Evolutionary conservation across 2,113 vertebrate species (phyloP).

Genomic region (Triplophysa siluroides): DNA sequence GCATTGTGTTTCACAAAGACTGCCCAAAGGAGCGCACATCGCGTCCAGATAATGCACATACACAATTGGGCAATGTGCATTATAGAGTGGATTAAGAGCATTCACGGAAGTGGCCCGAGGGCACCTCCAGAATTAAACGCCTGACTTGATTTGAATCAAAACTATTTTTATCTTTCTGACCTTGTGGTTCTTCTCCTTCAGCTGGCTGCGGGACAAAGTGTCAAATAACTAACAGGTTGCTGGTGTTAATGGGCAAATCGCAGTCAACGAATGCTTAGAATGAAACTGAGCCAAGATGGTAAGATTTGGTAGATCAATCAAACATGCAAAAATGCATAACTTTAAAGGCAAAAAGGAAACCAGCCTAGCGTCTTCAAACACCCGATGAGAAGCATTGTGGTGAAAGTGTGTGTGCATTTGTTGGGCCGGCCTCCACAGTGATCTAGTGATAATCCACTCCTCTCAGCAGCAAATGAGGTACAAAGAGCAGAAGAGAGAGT

Average conservation of each 20-base stretch:
- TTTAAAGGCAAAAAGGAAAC: neutral
- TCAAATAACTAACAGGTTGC: slow-evolving; percentile 40
- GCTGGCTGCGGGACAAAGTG: slow-evolving; percentile 29
- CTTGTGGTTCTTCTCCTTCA: slow-evolving; percentile 46
- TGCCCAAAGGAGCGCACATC: slow-evolving; percentile 79
- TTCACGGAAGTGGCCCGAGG: slow-evolving; percentile 77
- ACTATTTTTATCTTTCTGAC: slow-evolving; percentile 55
- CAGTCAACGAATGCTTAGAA: neutral
- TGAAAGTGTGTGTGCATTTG: slow-evolving; percentile 39
- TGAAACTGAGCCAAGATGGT: neutral
- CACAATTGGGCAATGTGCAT: slow-evolving; percentile 84
- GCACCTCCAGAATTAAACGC: slow-evolving; percentile 79
- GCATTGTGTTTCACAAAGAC: slow-evolving; percentile 81
- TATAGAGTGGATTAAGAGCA: slow-evolving; percentile 80
- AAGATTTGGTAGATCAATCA: neutral
- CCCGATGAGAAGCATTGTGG: slow-evolving; percentile 12
- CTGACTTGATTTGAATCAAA: slow-evolving; percentile 75
- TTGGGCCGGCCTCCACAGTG: slow-evolving; percentile 39
- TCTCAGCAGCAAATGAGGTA: slow-evolving; percentile 44
- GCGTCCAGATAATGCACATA: slow-evolving; percentile 80
- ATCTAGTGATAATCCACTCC: slow-evolving; percentile 55
- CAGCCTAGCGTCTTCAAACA: neutral
- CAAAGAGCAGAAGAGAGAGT: slow-evolving; percentile 37
- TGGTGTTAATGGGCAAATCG: slow-evolving; percentile 30
- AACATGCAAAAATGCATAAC: neutral